Conservation (phyloP, 2,797 vertebrate genomes). For the Urosaurus nigricauda region DNA sequence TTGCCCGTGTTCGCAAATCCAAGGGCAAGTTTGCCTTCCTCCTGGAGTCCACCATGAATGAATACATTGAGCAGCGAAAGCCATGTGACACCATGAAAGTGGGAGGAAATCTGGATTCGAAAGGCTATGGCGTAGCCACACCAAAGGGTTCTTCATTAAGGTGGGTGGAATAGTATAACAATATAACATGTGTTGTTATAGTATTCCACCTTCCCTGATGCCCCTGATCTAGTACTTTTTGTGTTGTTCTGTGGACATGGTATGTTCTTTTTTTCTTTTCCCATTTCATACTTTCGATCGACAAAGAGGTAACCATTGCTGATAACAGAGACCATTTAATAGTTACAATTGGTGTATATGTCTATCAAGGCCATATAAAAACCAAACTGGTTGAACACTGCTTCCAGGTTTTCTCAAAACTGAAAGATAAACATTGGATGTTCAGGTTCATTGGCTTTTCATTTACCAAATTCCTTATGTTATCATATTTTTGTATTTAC, state of each 20-base stretch:
- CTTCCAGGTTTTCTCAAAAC: conserved; percentile 63
- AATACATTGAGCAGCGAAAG: conserved; percentile 99
- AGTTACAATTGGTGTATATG: conserved; percentile 62
- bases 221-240: conserved; percentile 86
- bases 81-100: conserved; percentile 99
- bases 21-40: conserved; percentile 99
- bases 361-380: conserved; percentile 85
- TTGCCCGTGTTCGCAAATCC: conserved; percentile 96
- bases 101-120: conserved; percentile 99
- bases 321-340: conserved; percentile 67
- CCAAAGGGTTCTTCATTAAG: conserved; percentile 99
- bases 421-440: conserved; percentile 45
- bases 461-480: conserved; percentile 56
- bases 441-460: conserved; percentile 66
- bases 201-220: conserved; percentile 99
- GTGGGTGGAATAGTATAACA: conserved; percentile 99
- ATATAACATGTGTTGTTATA: conserved; percentile 96
- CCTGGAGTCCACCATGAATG: conserved; percentile 99
- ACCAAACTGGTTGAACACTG: conserved; percentile 89
- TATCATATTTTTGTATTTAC: conserved; percentile 63
- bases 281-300: conserved; percentile 83
- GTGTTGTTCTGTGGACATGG: conserved; percentile 84
- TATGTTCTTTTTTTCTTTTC: conserved; percentile 81
- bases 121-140: conserved; percentile 98
- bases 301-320: conserved; percentile 86